Evolutionary conservation across 2,797 vertebrate species (phyloP).

Genomic region (Huso huso): DNA sequence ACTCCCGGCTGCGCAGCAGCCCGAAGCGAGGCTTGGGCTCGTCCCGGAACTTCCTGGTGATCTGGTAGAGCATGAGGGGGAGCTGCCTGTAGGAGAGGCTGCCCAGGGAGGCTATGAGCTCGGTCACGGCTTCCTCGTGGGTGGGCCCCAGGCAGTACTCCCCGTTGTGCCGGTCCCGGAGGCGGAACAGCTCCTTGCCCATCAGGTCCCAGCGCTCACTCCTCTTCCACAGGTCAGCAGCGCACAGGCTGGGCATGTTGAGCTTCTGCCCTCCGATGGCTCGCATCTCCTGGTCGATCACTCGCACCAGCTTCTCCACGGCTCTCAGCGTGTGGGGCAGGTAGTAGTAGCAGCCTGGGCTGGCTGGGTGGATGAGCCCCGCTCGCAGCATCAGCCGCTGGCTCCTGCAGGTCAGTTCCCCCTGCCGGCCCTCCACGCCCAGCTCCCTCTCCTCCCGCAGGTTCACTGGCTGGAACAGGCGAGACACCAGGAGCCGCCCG

Average conservation of each 20-base stretch:
- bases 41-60: conserved; percentile 90
- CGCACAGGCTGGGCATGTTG: conserved; percentile 81
- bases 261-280: conserved; percentile 85
- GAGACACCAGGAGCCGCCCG: conserved; percentile 56
- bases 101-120: conserved; percentile 70
- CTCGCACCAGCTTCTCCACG: conserved; percentile 81
- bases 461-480: conserved; percentile 77
- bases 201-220: conserved; percentile 83
- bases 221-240: conserved; percentile 75
- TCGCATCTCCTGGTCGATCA: conserved; percentile 86
- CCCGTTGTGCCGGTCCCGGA: conserved; percentile 75
- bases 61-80: conserved; percentile 86
- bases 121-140: conserved; percentile 79
- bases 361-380: conserved; percentile 73
- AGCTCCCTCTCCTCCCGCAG: conserved; percentile 46
- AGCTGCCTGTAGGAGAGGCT: conserved; percentile 78
- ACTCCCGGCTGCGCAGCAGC: conserved; percentile 84
- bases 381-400: conserved; percentile 80
- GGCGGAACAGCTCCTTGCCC: conserved; percentile 81
- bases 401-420: conserved; percentile 71
- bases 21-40: conserved; percentile 89
- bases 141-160: conserved; percentile 87
- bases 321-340: conserved; percentile 75
- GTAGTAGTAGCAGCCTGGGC: conserved; percentile 82
- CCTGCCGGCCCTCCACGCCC: conserved; percentile 41